Conservation (phyloP, 2,888 invertebrate genomes). For the Drosophila differens region DNA sequence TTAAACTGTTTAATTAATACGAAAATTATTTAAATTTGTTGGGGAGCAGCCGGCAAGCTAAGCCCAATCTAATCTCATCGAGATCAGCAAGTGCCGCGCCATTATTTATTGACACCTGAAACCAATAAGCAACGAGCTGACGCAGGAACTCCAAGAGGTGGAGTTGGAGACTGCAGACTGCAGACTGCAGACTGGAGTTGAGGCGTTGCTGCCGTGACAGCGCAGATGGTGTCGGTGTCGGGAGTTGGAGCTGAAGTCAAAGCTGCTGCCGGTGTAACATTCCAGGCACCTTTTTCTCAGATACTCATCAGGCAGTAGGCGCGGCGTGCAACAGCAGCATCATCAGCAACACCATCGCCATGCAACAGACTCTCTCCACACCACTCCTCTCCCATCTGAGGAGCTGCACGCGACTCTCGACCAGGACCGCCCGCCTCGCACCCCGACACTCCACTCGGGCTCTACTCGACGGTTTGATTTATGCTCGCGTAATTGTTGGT, state of each 20-base stretch:
- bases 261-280: constrained; percentile 55
- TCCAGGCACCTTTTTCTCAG: constrained; percentile 54
- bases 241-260: constrained; percentile 21
- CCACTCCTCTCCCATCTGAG: neutral
- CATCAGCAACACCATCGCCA: constrained; percentile 58
- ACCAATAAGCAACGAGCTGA: constrained; percentile 65
- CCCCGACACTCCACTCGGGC: constrained; percentile 27
- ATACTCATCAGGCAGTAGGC: constrained; percentile 50
- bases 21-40: constrained; percentile 73
- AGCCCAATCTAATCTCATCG: constrained; percentile 79
- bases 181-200: constrained; percentile 27
- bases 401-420: constrained; percentile 72
- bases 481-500: constrained; percentile 85
- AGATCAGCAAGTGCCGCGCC: constrained; percentile 82
- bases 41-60: constrained; percentile 3
- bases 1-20: constrained; percentile 78
- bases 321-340: constrained; percentile 43
- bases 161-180: neutral
- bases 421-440: constrained; percentile 68
- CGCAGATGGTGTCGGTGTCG: constrained; percentile 68
- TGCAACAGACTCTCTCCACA: constrained; percentile 24
- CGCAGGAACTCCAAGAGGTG: constrained; percentile 1
- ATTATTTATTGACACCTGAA: constrained; percentile 85
- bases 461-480: constrained; percentile 85
- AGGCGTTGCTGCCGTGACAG: constrained; percentile 77